These are phyloP conservation scores for Sinonovacula constricta DNA, from an alignment of 1,140 invertebrate genomes.

Conservation along the genomic window DNA sequence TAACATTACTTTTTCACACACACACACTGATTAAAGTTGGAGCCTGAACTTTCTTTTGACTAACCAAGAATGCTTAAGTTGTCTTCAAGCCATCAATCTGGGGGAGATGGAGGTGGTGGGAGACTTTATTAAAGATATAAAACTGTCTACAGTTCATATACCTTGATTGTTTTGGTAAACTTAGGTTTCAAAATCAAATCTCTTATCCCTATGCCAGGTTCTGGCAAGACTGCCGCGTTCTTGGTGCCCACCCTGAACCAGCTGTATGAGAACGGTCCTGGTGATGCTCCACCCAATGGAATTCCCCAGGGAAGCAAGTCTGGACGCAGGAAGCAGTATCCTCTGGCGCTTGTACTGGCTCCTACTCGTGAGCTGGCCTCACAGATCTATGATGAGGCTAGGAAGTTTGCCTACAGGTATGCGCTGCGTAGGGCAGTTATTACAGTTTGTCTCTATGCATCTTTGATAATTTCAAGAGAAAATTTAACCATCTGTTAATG, in stretches of 20 bases:
- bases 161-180: too few species aligned
- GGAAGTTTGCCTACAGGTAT: constrained; percentile 82
- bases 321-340: constrained; percentile 92
- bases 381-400: constrained; percentile 98
- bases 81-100: too few species aligned
- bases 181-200: not conserved
- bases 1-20: too few species aligned
- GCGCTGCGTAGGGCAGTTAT: not conserved
- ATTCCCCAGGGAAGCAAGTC: constrained; percentile 51
- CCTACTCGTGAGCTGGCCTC: constrained; percentile 97
- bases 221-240: constrained; percentile 98
- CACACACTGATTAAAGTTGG: too few species aligned
- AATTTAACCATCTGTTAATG: too few species aligned
- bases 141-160: too few species aligned
- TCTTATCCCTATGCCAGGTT: constrained; percentile 81
- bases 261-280: constrained; percentile 89
- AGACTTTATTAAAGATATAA: too few species aligned
- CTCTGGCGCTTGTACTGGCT: constrained; percentile 94
- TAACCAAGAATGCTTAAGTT: too few species aligned
- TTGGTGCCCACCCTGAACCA: constrained; percentile 97
- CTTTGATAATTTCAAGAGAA: too few species aligned
- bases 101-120: too few species aligned
- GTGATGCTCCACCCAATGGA: constrained; percentile 54
- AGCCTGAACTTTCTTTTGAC: too few species aligned
- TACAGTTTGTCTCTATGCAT: too few species aligned